Evolutionary conservation across 2,888 invertebrate species (phyloP).

Genomic region (Sinopyrophorus schimmeli): DNA sequence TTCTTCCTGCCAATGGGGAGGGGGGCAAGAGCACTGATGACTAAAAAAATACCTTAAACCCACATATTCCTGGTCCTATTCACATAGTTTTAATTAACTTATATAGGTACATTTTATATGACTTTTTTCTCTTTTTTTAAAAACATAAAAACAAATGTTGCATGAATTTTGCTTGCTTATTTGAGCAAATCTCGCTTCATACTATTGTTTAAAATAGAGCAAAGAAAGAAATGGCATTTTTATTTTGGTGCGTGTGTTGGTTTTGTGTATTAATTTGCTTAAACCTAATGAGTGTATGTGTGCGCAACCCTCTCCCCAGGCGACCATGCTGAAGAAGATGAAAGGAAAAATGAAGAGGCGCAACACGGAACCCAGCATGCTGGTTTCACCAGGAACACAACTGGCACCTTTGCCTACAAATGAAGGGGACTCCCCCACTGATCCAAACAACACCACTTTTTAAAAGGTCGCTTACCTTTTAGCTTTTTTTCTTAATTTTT

Average conservation of each 20-base stretch:
- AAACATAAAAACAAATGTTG: slow-evolving; percentile 17
- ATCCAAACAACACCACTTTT: slow-evolving; percentile 54
- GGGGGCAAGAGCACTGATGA: slow-evolving; percentile 68
- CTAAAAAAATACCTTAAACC: slow-evolving; percentile 53
- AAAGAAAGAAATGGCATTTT: slow-evolving; percentile 16
- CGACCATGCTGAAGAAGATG: slow-evolving; percentile 99
- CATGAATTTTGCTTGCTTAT: slow-evolving; percentile 32
- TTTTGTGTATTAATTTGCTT: slow-evolving; percentile 19
- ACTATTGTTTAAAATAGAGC: slow-evolving; percentile 14
- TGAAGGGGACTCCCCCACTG: slow-evolving; percentile 56
- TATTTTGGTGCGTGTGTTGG: slow-evolving; percentile 20
- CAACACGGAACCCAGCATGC: slow-evolving; percentile 86
- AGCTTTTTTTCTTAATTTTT: slow-evolving; percentile 19
- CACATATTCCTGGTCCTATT: slow-evolving; percentile 28
- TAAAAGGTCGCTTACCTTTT: slow-evolving; percentile 40
- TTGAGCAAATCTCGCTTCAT: slow-evolving; percentile 17
- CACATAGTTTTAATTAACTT: slow-evolving; percentile 13
- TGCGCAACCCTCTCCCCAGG: slow-evolving; percentile 68
- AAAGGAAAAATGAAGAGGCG: slow-evolving; percentile 95
- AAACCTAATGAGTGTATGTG: slow-evolving; percentile 29
- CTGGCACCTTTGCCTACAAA: slow-evolving; percentile 56
- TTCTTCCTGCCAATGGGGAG: slow-evolving; percentile 71
- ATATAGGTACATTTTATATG: slow-evolving; percentile 9
- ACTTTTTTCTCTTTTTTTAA: slow-evolving; percentile 7
- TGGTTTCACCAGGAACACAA: slow-evolving; percentile 58